These are phyloP conservation scores for Micrasema longulum DNA, from an alignment of 1,140 invertebrate species.

Conservation along the genomic window DNA sequence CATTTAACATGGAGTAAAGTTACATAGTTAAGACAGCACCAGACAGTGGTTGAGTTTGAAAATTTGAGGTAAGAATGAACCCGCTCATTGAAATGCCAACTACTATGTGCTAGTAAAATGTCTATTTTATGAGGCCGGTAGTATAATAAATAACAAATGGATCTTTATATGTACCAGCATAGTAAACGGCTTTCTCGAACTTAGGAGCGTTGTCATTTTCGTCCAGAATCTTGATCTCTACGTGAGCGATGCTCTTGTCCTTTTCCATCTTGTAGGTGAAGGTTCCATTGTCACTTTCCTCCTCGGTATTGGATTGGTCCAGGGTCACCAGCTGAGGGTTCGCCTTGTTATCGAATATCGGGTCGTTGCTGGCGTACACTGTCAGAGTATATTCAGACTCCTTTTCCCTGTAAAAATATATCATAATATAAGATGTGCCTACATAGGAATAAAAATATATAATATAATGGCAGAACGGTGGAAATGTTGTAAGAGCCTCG, in stretches of 20 bases:
- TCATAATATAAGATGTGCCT: too few species aligned
- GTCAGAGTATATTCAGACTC: slow-evolving; percentile 79
- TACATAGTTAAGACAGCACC: too few species aligned
- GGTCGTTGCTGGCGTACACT: slow-evolving; percentile 86
- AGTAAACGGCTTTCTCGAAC: slow-evolving; percentile 80
- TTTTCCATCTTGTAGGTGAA: slow-evolving; percentile 60
- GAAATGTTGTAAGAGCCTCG: too few species aligned
- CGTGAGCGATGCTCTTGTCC: slow-evolving; percentile 75
- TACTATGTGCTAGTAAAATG: too few species aligned
- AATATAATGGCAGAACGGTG: too few species aligned
- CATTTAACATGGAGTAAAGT: too few species aligned
- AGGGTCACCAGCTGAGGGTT: slow-evolving; percentile 54
- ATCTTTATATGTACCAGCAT: slow-evolving; percentile 72
- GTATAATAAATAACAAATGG: too few species aligned
- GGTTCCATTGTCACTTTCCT: slow-evolving; percentile 55
- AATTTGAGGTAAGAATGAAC: too few species aligned
- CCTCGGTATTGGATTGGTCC: slow-evolving; percentile 61
- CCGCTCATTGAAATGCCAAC: too few species aligned
- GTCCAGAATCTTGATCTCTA: slow-evolving; percentile 81
- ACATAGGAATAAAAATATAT: too few species aligned
- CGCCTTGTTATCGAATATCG: slow-evolving; percentile 73
- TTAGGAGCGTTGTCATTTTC: slow-evolving; percentile 88
- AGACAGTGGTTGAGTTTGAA: too few species aligned
- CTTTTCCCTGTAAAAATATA: slow-evolving; percentile 73
- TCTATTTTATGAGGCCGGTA: too few species aligned